phyloP scores from a whole-genome alignment of 2,797 vertebrate species.

The Sebastes vulpes region DNA sequence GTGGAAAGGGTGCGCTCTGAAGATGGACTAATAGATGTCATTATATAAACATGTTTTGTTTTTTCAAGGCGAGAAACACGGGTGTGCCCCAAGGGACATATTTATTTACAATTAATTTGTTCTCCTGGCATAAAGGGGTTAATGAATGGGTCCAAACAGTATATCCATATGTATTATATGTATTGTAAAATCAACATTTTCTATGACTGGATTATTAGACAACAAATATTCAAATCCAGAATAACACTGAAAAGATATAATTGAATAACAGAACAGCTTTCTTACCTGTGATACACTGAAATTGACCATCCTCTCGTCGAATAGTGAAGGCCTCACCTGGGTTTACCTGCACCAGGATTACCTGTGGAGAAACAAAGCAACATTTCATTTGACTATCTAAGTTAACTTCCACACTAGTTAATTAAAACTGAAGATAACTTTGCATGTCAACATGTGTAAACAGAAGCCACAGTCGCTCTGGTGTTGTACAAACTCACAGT shows the following conservation, averaged over 20 bases:
- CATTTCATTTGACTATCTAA: background rate
- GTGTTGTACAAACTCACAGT: background rate
- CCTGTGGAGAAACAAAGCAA: conserved; percentile 80
- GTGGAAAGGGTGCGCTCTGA: background rate
- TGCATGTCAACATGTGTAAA: background rate
- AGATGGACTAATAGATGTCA: background rate
- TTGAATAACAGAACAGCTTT: background rate
- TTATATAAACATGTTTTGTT: background rate
- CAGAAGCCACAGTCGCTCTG: background rate
- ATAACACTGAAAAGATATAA: background rate
- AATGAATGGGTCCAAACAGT: background rate
- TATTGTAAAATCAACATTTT: background rate
- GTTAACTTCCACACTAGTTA: background rate
- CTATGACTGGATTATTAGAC: background rate
- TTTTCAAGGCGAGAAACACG: background rate
- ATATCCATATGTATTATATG: background rate
- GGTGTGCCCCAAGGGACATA: background rate
- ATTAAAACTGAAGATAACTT: background rate
- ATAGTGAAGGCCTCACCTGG: conserved; percentile 99
- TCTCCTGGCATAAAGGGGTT: background rate
- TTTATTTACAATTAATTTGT: background rate
- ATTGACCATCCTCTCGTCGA: conserved; percentile 99
- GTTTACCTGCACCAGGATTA: conserved; percentile 99
- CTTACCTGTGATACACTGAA: conserved; percentile 99
- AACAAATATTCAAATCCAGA: background rate